Evolutionary conservation across 2,797 vertebrate genomes (phyloP), one percentile per base, ranked within the genome.

Genomic region (Telmatherina bonti): DNA sequence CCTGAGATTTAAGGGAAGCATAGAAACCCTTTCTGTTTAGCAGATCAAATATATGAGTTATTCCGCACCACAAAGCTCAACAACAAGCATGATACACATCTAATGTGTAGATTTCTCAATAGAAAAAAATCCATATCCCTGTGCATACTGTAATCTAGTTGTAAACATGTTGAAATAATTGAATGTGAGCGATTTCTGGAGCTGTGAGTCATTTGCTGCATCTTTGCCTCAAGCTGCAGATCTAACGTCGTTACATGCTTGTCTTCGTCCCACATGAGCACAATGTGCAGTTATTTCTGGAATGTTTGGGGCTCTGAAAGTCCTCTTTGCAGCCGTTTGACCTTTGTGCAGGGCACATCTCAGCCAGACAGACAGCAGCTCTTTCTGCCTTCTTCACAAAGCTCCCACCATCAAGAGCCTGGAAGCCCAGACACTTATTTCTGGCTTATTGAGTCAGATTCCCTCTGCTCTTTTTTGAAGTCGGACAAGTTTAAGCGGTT

Each of bases 261-360:
- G 38, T 55, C 54, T 64, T 73, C 47, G 77, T 77, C 59, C 59
- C 57, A 33, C 45, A 81, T 52, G 56, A 83, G 55, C 33, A 64
- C 20, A 53, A 55, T 72, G 80, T 53, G 72, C 57, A 55, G 59
- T 68, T 56, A 75, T 77, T 74, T 47, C 35, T 65, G 57, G 35
- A 62, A 66, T 68, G 56, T 68, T 64, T 38, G 24, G n/a, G 57
- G 45, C 45, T 51, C 57, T 70, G 45, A 71, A 75, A 78, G 51
- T 31, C 49, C 27, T 11, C 36, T 1, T 5, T 4, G 10, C 10
- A 57, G 63, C 38, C 45, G 47, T 31, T 13, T 70, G 52, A 69
- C 58, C 58, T 62, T 9, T 52, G 30, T 31, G 30, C 7, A 31
- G 30, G 30, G 30, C 30, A 31, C 30, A 7, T 70, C 61, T 62